phyloP scores from a whole-genome alignment of 2,888 invertebrate genomes.

The Pristionchus fissidentatus region DNA sequence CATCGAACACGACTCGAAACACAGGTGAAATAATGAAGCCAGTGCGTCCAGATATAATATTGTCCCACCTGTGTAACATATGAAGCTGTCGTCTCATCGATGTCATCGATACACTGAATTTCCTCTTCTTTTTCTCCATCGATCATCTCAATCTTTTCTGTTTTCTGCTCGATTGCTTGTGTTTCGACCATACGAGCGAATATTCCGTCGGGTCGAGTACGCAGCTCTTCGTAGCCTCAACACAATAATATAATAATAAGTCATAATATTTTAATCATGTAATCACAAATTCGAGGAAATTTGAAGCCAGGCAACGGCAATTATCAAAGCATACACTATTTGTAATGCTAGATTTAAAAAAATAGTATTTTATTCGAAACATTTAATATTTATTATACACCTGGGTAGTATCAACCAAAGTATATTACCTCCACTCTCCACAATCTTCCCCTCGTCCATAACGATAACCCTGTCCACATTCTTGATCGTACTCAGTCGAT shows the following conservation, averaged over 20 bases:
- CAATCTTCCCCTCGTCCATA: conserved; percentile 25
- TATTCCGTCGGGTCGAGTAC: background rate
- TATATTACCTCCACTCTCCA: conserved; percentile 35
- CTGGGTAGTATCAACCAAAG: background rate
- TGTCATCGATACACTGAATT: background rate
- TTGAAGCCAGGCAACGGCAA: too few species aligned
- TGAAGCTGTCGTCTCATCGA: too few species aligned
- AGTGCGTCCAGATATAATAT: too few species aligned
- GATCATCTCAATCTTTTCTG: background rate
- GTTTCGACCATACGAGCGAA: conserved; percentile 6
- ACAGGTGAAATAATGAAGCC: too few species aligned
- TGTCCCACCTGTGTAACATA: too few species aligned
- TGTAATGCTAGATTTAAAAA: background rate
- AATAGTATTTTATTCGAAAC: background rate
- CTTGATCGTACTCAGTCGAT: conserved; percentile 38
- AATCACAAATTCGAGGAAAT: too few species aligned
- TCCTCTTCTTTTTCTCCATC: background rate
- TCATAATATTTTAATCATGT: too few species aligned
- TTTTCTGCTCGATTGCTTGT: conserved; percentile 4
- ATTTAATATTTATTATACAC: background rate
- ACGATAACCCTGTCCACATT: conserved; percentile 33
- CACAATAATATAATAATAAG: too few species aligned
- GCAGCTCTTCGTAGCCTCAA: conserved; percentile 24
- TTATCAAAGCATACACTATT: too few species aligned
- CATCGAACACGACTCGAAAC: too few species aligned